Evolutionary conservation across 2,888 invertebrate genomes (phyloP), one percentile per base, ranked within the genome.

Genomic region (Yponomeuta cagnagella): DNA sequence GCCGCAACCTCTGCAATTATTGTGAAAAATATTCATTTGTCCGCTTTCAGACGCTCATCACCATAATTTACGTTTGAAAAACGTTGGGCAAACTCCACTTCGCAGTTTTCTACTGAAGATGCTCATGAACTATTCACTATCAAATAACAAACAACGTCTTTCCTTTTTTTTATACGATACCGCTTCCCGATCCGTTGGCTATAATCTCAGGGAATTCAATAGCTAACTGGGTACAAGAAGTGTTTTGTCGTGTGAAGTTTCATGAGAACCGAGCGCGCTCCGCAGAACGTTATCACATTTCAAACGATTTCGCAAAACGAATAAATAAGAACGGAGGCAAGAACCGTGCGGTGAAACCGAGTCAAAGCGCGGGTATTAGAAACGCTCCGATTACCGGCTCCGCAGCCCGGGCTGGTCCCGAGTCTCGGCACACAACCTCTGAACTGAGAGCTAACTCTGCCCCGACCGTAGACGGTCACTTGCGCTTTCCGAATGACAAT

Each of bases 221-320:
- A 88, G 85, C 83, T 82, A 83, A 85, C 85, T 75, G 72, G 74
- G 78, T 82, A 82, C 79, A 85, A 88, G 84, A 88, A 89, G 79
- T 82, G 9, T 33, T 68, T 71, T 69, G 33, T 80, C 83, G 88
- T 89, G 87, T 88, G 88, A 90, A 89, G 86, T 88, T 87, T 86
- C 82, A 80, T 87, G 88, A 86, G 87, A 89, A 89, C 70, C 80
- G 81, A 85, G 81, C 69, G 68, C 82, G 82, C 83, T 85, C 81
- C 82, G 84, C 83, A 82, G 82, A 90, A 89, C 89, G 89, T 85
- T 92, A 92, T 92, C 90, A 87, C 86, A 87, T 92, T 91, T 89
- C 91, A 91, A 91, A 92, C 88, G 90, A 87, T 91, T 90, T 90
- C 90, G 89, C 88, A 90, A 91, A 91, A 89, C 89, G 87, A 89